Evolutionary conservation across 2,888 invertebrate genomes (phyloP), one percentile per base, ranked within the genome.

Genomic region (Callinectes sapidus): DNA sequence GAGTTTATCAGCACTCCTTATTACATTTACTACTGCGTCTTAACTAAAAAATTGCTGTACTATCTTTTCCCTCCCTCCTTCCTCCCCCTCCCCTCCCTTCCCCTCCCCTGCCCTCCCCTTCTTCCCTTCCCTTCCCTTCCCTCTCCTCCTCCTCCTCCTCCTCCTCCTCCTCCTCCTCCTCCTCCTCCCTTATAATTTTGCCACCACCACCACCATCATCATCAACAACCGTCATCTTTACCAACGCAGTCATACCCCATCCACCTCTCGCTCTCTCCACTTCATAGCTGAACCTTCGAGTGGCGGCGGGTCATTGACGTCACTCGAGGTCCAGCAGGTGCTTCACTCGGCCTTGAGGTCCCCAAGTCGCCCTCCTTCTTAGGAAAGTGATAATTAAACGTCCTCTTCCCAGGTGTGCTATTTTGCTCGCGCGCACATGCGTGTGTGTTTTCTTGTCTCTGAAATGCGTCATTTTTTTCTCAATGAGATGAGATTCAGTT

Each of bases 261-360:
- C n/a, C n/a, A 32, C 85, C 85, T 23, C 61, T 61, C 23, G 8
- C 18, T 23, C 23, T 23, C 23, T 13, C 71, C 71, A 77, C 71
- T 77, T 77, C 13, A 28, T 2, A 6, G 71, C 35, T 81, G 81
- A 81, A 81, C 81, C 35, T 10, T 81, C 35, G 81, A 81, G 81
- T 81, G 81, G 23, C 35, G 2, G 32, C 13, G 35, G 81, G 81
- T 81, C 81, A 77, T 81, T 81, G 81, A 81, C 81, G 81, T 81
- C 81, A 81, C 81, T 35, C 81, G 28, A 35, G 81, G 81, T n/a
- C 81, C 81, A 81, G 35, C 81, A 81, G 81, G 81, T 81, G 81
- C 81, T 5, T 0, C 35, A 35, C 35, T 81, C 81, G 81, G 81
- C 81, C 81, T 81, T 81, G 81, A 81, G 35, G 13, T 16, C 35